Percentiles rank a stretch among this genome's conserved stretches.
Conservation (phyloP, 1,140 invertebrate genomes). For the Halictus rubicundus region DNA sequence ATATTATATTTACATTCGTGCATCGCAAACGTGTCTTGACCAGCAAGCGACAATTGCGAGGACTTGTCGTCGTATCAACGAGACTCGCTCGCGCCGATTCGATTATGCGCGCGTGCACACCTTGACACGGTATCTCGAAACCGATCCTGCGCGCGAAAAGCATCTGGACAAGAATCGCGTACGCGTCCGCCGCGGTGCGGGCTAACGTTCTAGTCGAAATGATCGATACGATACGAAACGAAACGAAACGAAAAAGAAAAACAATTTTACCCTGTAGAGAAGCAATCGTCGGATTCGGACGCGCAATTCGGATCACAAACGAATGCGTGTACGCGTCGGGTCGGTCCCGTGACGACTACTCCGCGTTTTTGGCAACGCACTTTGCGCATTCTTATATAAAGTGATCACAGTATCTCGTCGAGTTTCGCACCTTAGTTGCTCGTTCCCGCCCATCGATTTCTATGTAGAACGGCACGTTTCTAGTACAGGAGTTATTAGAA, state of each 20-base stretch:
- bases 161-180: too few species aligned
- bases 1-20: constrained; percentile 12
- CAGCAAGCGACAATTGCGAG: constrained; percentile 57
- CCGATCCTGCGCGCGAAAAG: too few species aligned
- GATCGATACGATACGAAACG: too few species aligned
- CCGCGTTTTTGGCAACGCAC: not conserved
- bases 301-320: not conserved
- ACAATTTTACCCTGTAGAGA: too few species aligned
- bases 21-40: constrained; percentile 52
- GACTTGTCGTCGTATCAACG: constrained; percentile 10
- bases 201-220: too few species aligned
- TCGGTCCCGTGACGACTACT: not conserved
- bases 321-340: not conserved
- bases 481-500: not conserved
- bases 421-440: not conserved
- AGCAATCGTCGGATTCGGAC: not conserved
- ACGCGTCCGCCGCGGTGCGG: too few species aligned
- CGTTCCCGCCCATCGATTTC: not conserved
- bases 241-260: too few species aligned
- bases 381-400: not conserved
- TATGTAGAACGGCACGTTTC: too few species aligned
- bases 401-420: constrained; percentile 42
- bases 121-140: not conserved
- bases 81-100: not conserved
- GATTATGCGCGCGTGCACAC: not conserved